Base-by-base conservation (phyloP, 2,113 vertebrate genomes). In the Halichoerus grypus region DNA sequence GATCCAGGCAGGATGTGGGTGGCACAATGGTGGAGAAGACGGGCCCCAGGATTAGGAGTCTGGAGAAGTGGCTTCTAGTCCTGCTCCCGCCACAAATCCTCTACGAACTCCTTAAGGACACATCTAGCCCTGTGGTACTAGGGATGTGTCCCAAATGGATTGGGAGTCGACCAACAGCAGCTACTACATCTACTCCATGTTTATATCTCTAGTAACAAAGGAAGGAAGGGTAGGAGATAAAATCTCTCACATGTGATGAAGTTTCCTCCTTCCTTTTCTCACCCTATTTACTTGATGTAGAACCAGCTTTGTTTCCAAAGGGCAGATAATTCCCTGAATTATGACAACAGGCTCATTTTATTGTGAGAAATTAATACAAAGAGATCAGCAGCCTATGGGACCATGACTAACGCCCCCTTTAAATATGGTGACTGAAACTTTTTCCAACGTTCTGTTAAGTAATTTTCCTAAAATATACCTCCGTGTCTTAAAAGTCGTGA, bases 401-500 rank as follows among this genome's bases (percentile, higher is more conserved):
- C 59, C 46, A 24, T 76, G 74, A 87, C 55, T 57, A 95, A 88
- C 13, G 46, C 2, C 21, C 22, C 28, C 59, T 91, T 90, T 81
- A 65, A 86, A 87, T 59, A 84, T 18, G 74, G 26, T 51, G 69
- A 88, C 2, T 76, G 61, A 55, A 94, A 67, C 28, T 81, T 77
- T 31, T 51, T 71, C 57, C 59, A 88, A 69, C 16, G 36, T 55
- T 92, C 49, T 91, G 82, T 49, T 33, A 67, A 42, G 31, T 46
- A 65, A 55, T 51, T 93, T 89, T 79, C 1, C 88, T 72, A 96
- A 94, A 97, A 79, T 93, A 93, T 46, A n/a, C 24, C 28, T 88
- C 59, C 0, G 6, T 65, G 65, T 81, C 89, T 97, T 92, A 97
- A 97, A 97, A 82, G 91, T 49, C 8, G 61, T 67, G 24, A 87